Evolutionary conservation across 2,797 vertebrate species (phyloP), one percentile per base, ranked within the genome.

Genomic region (Pterois miles): DNA sequence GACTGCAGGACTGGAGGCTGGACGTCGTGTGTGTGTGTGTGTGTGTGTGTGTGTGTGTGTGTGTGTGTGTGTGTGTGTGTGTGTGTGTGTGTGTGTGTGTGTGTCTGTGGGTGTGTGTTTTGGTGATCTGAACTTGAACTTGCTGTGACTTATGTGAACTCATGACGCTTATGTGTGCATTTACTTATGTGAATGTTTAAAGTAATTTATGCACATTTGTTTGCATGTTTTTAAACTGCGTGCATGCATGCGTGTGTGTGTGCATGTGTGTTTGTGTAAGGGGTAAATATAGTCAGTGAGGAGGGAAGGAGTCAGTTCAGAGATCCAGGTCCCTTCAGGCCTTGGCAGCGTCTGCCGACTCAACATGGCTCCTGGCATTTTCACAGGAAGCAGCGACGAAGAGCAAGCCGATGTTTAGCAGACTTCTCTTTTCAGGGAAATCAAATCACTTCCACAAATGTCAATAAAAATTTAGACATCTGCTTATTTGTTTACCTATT

Each of bases 291-390:
- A 82, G 62, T 69, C 66, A 3, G 38, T 12, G 43, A 34, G 50
- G 74, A 72, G 71, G 22, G 74, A 34, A 57, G 31, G 31, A 78
- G 63, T 73, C 69, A 29, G 54, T 62, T 67, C 74, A 83, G 78
- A 66, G 77, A 75, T 86, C 50, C 50, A 8, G 54, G 68, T 68
- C 76, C 80, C 89, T 76, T 62, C 54, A 66, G 85, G 87, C 70
- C 54, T 77, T n/a, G 50, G 87, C 82, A 89, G 83, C 76, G 82
- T 89, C 82, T 90, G 90, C 76, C 18, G 8, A 22, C 60, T 70
- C 78, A 59, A 31, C 77, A 38, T 65, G 43, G 31, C 86, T 72
- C 4, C 5, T 8, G 57, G 82, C 85, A 11, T 63, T 71, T 74
- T 65, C 46, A 31, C 63, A 78, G 70, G 76, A 78, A 75, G 77